These are phyloP conservation scores for Bombyx mandarina DNA, from an alignment of 1,140 invertebrate species.

Conservation along the genomic window DNA sequence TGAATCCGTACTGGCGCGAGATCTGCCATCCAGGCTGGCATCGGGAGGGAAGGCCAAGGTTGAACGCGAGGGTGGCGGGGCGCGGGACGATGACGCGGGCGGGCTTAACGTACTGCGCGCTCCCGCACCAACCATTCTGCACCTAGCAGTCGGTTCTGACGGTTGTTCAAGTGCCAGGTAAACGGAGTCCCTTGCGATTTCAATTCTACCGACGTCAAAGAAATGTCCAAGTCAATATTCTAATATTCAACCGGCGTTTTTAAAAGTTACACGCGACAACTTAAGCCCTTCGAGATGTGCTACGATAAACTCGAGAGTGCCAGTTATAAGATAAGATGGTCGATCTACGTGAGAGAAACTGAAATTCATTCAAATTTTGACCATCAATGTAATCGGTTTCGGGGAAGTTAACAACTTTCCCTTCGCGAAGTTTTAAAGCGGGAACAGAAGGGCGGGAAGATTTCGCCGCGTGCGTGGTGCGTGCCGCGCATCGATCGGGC, in stretches of 20 bases:
- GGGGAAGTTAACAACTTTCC: conserved; percentile 42
- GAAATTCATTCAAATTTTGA: conserved; percentile 44
- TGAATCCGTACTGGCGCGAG: conserved; percentile 12
- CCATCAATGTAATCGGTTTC: conserved; percentile 45
- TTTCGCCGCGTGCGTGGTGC: conserved; percentile 52
- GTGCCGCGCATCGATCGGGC: conserved; percentile 61
- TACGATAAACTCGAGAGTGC: conserved; percentile 53
- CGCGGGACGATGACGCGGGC: conserved; percentile 42
- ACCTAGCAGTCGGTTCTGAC: conserved; percentile 68
- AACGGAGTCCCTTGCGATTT: conserved; percentile 36
- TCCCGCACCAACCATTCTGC: conserved; percentile 64
- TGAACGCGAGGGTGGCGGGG: conserved; percentile 52
- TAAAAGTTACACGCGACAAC: conserved; percentile 31
- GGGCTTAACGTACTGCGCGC: conserved; percentile 60
- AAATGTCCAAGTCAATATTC: no score
- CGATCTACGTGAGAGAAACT: conserved; percentile 1
- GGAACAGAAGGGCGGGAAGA: conserved; percentile 63
- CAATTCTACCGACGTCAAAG: no score
- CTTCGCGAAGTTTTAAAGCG: conserved; percentile 64
- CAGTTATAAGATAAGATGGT: conserved; percentile 36
- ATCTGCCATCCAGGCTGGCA: conserved; percentile 37
- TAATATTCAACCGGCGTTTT: no score
- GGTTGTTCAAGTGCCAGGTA: conserved; percentile 67
- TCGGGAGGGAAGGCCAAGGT: conserved; percentile 61
- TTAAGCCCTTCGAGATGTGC: conserved; percentile 48